Evolutionary conservation across 1,140 invertebrate genomes (phyloP), one percentile per base, ranked within the genome.

Genomic region (Mylabris phalerata): DNA sequence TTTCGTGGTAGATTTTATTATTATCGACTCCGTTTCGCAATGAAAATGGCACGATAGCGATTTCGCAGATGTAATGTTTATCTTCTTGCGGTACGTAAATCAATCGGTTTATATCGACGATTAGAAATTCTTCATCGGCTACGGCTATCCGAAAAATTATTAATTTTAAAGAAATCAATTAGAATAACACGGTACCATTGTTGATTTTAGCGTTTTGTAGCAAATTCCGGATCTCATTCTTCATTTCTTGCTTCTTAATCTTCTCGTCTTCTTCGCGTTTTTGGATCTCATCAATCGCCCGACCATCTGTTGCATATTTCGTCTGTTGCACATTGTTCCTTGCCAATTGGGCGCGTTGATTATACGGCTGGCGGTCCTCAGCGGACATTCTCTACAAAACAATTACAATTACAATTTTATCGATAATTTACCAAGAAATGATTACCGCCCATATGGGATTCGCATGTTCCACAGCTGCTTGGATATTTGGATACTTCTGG

Each of bases 11-110:
- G 38, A 72, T 59, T 48, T 70, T 60, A 2, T 72, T 60, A 6
- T 77, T 69, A 38, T 65, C 66, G 0, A 82, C 71, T 2, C 82
- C 83, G 44, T 79, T 64, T 26, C 67, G 43, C 2, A 85, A 52
- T 40, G 75, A 78, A 65, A 83, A 84, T 60, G 79, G 73, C 3
- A 59, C 13, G 10, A 67, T 39, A 0, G 48, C 63, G 39, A 70
- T 59, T 59, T 70, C 68, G 10, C 75, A 76, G 1, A 78, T 77
- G 48, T 58, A 68, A 56, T 73, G 75, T 5, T 72, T 67, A 39
- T 67, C 58, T 58, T 50, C 25, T 39, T 66, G 40, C 24, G 62
- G 68, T 19, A 27, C 45, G 19, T 13, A 10, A 13, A 25, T 47
- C 3, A 42, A 42, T 4, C 3, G 3, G 9, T n/a, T n/a, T 42